Evolutionary conservation across 2,113 vertebrate genomes (phyloP).

Genomic region (Bungarus multicinctus): DNA sequence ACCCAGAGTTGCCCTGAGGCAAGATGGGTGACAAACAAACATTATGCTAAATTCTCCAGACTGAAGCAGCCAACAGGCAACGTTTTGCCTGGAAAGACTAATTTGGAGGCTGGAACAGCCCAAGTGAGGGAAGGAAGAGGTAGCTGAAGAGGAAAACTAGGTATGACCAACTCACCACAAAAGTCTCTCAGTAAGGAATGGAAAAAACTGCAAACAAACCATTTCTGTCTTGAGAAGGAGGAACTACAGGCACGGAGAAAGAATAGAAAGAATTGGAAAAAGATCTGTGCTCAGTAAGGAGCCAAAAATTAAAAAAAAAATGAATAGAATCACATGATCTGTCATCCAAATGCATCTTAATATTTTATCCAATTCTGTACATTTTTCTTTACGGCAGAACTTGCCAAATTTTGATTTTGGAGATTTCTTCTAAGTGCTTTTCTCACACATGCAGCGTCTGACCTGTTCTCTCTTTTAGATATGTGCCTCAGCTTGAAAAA

Average conservation of each 20-base stretch:
- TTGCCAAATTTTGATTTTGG: background rate
- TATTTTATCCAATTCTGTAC: background rate
- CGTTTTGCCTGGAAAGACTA: background rate
- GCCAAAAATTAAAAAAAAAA: too few relatives aligned
- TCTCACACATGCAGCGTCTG: background rate
- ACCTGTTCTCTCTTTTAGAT: background rate
- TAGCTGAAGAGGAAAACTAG: background rate
- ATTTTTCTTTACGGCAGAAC: background rate
- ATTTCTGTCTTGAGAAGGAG: background rate
- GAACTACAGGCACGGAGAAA: background rate
- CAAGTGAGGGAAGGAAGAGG: background rate
- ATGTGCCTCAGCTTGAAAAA: background rate
- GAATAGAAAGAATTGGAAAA: background rate
- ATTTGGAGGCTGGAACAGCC: background rate
- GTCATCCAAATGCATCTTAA: background rate
- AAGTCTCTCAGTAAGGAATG: background rate
- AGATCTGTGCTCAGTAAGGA: too few relatives aligned
- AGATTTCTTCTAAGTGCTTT: background rate
- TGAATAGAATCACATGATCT: background rate
- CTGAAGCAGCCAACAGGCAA: background rate
- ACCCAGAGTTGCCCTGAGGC: background rate
- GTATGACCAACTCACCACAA: background rate
- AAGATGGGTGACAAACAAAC: background rate
- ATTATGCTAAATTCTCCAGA: background rate
- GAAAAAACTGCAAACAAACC: background rate